Evolutionary conservation across 2,797 vertebrate genomes (phyloP).

Genomic region (Phrynocephalus forsythii): DNA sequence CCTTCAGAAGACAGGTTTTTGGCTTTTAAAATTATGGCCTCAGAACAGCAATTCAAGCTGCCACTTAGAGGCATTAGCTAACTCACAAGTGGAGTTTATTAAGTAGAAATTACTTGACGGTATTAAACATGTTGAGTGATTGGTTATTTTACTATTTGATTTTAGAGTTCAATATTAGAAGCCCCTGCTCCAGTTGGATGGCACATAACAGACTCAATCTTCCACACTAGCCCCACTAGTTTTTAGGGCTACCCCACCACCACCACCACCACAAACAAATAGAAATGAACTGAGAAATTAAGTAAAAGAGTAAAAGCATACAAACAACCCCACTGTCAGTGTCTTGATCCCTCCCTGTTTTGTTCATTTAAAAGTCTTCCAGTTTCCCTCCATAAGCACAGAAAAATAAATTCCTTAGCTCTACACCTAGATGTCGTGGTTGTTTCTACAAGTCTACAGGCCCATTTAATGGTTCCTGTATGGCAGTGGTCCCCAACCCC

Average conservation of each 20-base stretch:
- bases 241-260: too few relatives aligned
- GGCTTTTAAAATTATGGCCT: background rate
- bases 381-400: background rate
- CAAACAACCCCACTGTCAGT: background rate
- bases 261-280: background rate
- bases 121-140: constrained; percentile 4
- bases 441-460: constrained; percentile 43
- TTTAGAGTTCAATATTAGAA: background rate
- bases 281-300: background rate
- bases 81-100: constrained; percentile 13
- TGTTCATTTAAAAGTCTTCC: background rate
- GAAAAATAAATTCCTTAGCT: constrained; percentile 15
- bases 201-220: too few relatives aligned
- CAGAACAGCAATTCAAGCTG: background rate
- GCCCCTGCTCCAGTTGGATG: background rate
- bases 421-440: background rate
- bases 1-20: constrained; percentile 1
- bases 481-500: too few relatives aligned
- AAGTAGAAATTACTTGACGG: background rate
- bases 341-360: background rate
- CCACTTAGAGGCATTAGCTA: background rate
- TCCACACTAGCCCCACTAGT: too few relatives aligned
- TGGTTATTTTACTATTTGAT: background rate
- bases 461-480: constrained; percentile 23
- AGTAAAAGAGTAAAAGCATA: background rate